Percentiles rank a stretch among this genome's conserved stretches.
Evolutionary conservation across 2,113 vertebrate species (phyloP).

Genomic region (Rhabdomys dilectus): DNA sequence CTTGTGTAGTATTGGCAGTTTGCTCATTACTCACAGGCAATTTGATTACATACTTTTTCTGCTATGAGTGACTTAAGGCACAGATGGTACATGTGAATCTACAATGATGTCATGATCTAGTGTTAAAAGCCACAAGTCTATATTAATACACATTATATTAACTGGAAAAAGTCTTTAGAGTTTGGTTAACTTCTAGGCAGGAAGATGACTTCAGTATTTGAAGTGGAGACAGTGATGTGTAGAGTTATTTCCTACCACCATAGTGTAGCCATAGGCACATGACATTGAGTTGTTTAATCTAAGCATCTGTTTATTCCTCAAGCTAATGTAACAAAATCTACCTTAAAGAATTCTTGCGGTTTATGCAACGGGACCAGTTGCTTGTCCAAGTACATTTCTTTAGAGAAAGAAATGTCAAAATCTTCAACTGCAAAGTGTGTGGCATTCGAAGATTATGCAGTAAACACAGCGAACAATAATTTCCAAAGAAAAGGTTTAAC

Average conservation of each 20-base stretch:
- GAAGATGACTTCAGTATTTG: neutral
- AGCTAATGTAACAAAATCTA: neutral
- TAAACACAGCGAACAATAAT: neutral
- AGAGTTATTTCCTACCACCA: neutral
- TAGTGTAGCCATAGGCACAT: neutral
- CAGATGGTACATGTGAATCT: neutral
- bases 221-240: neutral
- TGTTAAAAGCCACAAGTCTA: neutral
- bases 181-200: neutral
- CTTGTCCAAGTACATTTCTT: neutral
- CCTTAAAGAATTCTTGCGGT: neutral
- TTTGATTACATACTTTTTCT: neutral
- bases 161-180: neutral
- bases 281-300: neutral
- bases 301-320: neutral
- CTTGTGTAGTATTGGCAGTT: neutral
- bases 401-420: neutral
- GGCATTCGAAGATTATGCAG: neutral
- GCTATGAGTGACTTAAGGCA: neutral
- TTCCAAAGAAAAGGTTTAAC: neutral
- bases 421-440: neutral
- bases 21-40: neutral
- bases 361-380: neutral
- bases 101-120: neutral
- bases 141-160: neutral